These are phyloP conservation scores for Pelmatolapia mariae DNA, from an alignment of 2,113 vertebrate species.

Conservation along the genomic window DNA sequence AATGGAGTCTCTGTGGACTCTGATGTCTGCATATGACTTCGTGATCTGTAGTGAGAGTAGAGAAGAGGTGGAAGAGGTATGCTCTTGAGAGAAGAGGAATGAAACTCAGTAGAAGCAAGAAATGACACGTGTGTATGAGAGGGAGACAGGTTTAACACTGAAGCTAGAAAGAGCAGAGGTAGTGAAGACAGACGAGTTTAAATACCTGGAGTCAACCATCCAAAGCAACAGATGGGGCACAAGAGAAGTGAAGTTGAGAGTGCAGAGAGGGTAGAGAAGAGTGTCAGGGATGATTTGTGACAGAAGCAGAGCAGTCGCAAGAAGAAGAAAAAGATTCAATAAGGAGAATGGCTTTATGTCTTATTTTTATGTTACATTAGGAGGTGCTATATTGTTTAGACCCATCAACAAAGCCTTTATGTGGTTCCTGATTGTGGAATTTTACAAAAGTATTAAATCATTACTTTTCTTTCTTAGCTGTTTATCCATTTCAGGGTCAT, in stretches of 20 bases:
- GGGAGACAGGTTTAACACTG: background rate
- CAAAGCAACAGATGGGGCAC: background rate
- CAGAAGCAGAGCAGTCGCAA: background rate
- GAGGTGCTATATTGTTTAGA: background rate
- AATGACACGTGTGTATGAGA: background rate
- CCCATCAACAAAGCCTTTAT: background rate
- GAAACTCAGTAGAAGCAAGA: background rate
- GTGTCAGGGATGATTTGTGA: background rate
- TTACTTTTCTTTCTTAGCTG: background rate
- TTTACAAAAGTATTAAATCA: background rate
- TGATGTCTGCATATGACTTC: background rate
- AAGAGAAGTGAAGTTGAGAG: background rate
- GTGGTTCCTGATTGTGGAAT: background rate
- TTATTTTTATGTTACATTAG: background rate
- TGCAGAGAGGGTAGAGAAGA: background rate
- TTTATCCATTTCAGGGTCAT: background rate
- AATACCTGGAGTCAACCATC: background rate
- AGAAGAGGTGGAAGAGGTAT: background rate
- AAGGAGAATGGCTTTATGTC: background rate
- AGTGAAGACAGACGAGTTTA: background rate
- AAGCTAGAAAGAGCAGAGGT: background rate
- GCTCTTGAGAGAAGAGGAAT: background rate
- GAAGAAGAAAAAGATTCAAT: background rate
- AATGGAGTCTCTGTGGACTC: background rate
- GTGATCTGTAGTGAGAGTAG: background rate